Base-by-base conservation (phyloP, 2,797 vertebrate genomes). In the Platyrinchus mystaceus region DNA sequence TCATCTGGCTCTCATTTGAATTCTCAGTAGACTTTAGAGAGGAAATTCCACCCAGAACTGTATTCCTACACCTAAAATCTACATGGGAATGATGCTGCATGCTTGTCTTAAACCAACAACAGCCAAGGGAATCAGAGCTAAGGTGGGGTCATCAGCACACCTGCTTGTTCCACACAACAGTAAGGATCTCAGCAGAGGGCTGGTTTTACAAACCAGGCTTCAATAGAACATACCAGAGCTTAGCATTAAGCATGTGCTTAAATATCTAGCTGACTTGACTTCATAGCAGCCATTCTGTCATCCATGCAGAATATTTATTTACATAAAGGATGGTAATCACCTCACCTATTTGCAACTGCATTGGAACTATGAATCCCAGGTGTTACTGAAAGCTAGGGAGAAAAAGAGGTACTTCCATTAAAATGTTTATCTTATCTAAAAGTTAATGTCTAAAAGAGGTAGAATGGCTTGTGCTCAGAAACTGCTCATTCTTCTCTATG, bases 1-100 rank as follows among this genome's bases (percentile, higher is more conserved):
- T 96, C 96, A 95, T 96, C 96, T 96, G 97, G 90, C 95, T 97
- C 93, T 93, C 82, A 97, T 97, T 83, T 97, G 64, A 96, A 97
- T 90, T 96, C 97, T 97, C 97, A 96, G 15, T 44, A 93, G 96
- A 92, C 44, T 95, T 96, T 37, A 89, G 87, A 95, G 96, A 97
- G 97, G 96, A 97, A 97, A 97, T 97, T 97, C 96, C 95, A 97
- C 96, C n/a, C 53, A 93, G 69, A 95, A 95, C 59, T 93, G 91
- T 96, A 95, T 95, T 95, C 92, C 90, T 84, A 46, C 56, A 94
- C 83, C 79, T 95, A 95, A 76, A 81, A 94, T 94, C 83, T 93
- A 89, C 18, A 30, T 95, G 95, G 89, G 78, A 97, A 92, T 4
- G 36, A 91, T 89, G 59, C 55, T 78, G 67, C 36, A 24, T 64